phyloP scores from a whole-genome alignment of 35 echinoderm and acorn worm species.

The Patiria miniata region DNA sequence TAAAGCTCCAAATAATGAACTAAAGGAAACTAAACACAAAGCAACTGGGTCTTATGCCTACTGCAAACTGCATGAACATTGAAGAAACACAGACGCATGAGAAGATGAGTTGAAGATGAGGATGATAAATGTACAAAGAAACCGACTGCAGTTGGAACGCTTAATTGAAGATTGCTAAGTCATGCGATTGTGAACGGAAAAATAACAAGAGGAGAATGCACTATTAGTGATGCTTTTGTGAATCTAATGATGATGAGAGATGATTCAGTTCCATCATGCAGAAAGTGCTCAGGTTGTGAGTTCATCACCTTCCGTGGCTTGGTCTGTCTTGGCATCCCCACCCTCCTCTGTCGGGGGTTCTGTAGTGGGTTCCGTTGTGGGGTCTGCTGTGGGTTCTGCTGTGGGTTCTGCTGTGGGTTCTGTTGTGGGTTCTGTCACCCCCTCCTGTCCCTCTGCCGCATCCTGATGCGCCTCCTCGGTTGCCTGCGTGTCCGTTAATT shows the following conservation, averaged over 20 bases:
- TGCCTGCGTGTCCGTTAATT: not conserved
- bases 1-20: too few relatives aligned
- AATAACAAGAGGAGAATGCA: not conserved
- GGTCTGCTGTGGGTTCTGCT: not conserved
- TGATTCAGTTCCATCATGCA: not conserved
- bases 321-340: not conserved
- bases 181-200: not conserved
- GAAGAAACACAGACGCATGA: not conserved
- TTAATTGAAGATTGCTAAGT: not conserved
- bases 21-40: too few relatives aligned
- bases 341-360: not conserved
- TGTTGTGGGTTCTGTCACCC: not conserved
- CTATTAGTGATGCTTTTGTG: not conserved
- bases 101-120: not conserved
- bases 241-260: not conserved
- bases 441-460: too few relatives aligned
- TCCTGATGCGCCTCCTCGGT: not conserved
- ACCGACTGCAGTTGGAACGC: not conserved
- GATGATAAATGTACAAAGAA: not conserved
- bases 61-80: too few relatives aligned
- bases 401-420: not conserved
- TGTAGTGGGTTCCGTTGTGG: not conserved
- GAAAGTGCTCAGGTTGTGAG: not conserved
- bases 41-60: too few relatives aligned
- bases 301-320: slow-evolving; percentile 3